Base-by-base conservation (phyloP, 2,797 vertebrate genomes). In the Sorex maritimensis region DNA sequence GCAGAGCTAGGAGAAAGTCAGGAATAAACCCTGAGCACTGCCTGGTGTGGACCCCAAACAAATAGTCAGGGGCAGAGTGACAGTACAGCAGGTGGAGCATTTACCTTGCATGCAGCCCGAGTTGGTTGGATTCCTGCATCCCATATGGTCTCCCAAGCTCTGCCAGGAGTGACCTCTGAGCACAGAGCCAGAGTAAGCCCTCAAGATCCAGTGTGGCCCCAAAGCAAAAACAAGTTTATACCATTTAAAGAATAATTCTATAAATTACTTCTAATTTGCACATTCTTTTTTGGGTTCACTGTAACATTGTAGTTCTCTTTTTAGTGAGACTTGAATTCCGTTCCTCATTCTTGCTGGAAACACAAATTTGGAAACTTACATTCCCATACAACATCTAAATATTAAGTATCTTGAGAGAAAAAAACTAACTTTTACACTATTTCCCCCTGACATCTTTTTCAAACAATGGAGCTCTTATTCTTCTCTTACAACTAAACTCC, bases 191-290 rank as follows among this genome's bases (percentile, higher is more conserved):
- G 58, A 61, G 58, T 61, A 23, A 61, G 6, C 58, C 17, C 58
- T 61, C 17, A 61, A 17, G 19, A 61, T 17, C 7, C 6, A 61
- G 58, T 61, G 19, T 61, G 58, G 6, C 58, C 17, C 17, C 4
- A 61, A 19, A 67, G 9, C 19, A 21, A 26, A 65, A 65, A 85
- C 61, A 75, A 93, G 81, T 82, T 87, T 67, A 79, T 49, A 84
- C 65, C 2, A 17, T 90, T 95, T 90, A 94, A 86, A 79, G 78
- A 86, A 81, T 63, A 86, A 26, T 19, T 63, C 8, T 21, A 71
- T 10, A 14, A 21, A 85, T 23, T 41, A 71, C 88, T 72, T 85
- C 24, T 14, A 91, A 89, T 68, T 38, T 85, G n/a, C 1, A 75
- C 28, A 41, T 85, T 77, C 9, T 92, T 12, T 12, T 92, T 90